These are phyloP conservation scores for Limnephilus lunatus DNA, from an alignment of 2,888 invertebrate genomes.

Conservation along the genomic window DNA sequence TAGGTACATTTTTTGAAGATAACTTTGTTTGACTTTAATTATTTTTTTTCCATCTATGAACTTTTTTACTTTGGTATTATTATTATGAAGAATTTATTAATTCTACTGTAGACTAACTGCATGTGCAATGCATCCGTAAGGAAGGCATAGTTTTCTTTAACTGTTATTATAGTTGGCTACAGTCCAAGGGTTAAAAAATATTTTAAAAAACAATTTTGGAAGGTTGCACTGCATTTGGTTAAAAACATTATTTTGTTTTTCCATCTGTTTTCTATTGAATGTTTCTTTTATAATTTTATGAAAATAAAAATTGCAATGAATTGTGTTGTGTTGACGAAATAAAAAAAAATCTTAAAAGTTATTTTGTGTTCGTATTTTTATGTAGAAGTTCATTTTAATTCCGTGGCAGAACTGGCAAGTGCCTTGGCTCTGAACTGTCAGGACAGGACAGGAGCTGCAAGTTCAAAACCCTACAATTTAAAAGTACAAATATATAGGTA, in stretches of 20 bases:
- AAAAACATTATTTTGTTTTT: not conserved
- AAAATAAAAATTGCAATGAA: constrained; percentile 47
- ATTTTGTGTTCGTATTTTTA: not conserved
- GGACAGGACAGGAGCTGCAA: no score
- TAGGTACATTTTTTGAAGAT: no score
- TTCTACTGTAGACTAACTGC: not conserved
- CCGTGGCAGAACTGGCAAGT: no score
- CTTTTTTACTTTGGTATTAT: not conserved
- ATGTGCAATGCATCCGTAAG: not conserved
- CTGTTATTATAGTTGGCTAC: not conserved
- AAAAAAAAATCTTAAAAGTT: constrained; percentile 29
- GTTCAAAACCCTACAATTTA: no score
- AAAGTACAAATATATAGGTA: no score
- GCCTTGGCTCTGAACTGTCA: no score
- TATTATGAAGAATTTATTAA: not conserved
- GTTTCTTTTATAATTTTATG: constrained; percentile 34
- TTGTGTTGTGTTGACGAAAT: constrained; percentile 55
- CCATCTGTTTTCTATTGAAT: not conserved
- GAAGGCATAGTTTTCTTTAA: not conserved
- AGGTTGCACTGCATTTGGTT: not conserved
- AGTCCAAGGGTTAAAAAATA: not conserved
- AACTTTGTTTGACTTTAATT: no score
- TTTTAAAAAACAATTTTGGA: not conserved
- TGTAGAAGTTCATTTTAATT: not conserved
- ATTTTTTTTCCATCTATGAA: not conserved